Conservation (phyloP, 2,888 invertebrate species). For the Blera fallax region DNA sequence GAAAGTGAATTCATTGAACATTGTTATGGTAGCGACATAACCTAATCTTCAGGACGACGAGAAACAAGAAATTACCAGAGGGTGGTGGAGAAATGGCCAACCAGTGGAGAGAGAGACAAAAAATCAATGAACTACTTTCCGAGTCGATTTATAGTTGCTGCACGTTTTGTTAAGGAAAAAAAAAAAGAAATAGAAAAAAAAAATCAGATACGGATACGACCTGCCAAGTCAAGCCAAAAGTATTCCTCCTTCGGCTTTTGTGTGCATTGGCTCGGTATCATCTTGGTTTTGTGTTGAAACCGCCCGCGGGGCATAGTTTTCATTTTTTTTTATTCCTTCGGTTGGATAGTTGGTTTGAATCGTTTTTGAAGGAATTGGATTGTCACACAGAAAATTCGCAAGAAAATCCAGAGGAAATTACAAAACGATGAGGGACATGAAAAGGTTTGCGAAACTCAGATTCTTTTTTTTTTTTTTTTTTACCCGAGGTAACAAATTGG, state of each 20-base stretch:
- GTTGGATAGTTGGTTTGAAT: constrained; percentile 36
- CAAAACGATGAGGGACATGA: constrained; percentile 65
- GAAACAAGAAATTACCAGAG: constrained; percentile 28
- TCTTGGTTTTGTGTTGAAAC: constrained; percentile 69
- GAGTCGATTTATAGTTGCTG: constrained; percentile 70
- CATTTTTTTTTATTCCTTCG: constrained; percentile 3
- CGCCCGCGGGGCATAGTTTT: constrained; percentile 65
- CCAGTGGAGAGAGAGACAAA: constrained; percentile 12
- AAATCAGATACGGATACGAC: constrained; percentile 68
- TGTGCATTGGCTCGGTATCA: constrained; percentile 71
- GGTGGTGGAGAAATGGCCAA: not conserved
- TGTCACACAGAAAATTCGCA: constrained; percentile 61
- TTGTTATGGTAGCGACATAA: constrained; percentile 69
- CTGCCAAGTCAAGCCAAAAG: constrained; percentile 69
- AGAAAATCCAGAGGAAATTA: constrained; percentile 70
- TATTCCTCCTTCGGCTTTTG: constrained; percentile 54
- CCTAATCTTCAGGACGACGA: constrained; percentile 52
- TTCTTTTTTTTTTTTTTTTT: not conserved
- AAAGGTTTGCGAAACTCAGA: constrained; percentile 33
- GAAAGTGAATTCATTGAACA: constrained; percentile 73
- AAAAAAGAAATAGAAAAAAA: too few species aligned
- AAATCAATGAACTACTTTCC: constrained; percentile 72
- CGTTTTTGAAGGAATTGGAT: constrained; percentile 63
- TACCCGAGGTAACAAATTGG: constrained; percentile 62
- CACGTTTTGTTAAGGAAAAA: constrained; percentile 47